Base-by-base conservation (phyloP, 1,140 invertebrate genomes). In the Achatina immaculata region DNA sequence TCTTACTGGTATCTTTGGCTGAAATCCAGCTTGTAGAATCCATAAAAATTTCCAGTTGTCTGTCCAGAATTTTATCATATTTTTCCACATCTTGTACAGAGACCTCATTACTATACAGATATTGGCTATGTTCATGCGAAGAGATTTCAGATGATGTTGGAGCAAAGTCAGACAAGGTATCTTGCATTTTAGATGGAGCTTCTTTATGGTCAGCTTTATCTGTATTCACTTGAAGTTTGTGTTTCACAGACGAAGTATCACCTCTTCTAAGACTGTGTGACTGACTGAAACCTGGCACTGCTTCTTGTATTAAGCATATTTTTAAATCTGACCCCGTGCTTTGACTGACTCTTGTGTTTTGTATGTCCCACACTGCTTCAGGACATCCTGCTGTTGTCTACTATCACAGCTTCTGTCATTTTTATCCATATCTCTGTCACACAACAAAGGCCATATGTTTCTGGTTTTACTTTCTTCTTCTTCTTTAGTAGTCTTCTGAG, bases 1-100 rank as follows among this genome's bases (percentile, higher is more conserved):
- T 69, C 16, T 69, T 43, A 28, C 36, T 42, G 19, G 24, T 6
- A 69, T 69, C 68, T 42, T 69, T 69, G n/a, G 36, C 42, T 40
- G 68, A 42, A 19, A 43, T 43, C 68, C 68, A 69, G 19, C 42
- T 69, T 42, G 68, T 69, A 19, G 68, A 42, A 24, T 69, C 68
- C 9, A 69, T 21, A 69, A 69, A 69, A 1, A 40, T 40, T 28
- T 69, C 36, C 24, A 69, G 11, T 19, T 69, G 68, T 24, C n/a
- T 4, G 31, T 69, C 42, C 9, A 69, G 68, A 19, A 69, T 69
- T 28, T 69, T 1, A 6, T 62, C 58, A 62, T 62, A 62, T 34
- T 16, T 34, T 31, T 28, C 58, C 21, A 31, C 28, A 6, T 31
- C 58, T 7, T 16, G 28, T 62, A 62, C 28, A 62, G 28, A 28